Evolutionary conservation across 2,113 vertebrate genomes (phyloP).

Genomic region (Crotalus helleri): DNA sequence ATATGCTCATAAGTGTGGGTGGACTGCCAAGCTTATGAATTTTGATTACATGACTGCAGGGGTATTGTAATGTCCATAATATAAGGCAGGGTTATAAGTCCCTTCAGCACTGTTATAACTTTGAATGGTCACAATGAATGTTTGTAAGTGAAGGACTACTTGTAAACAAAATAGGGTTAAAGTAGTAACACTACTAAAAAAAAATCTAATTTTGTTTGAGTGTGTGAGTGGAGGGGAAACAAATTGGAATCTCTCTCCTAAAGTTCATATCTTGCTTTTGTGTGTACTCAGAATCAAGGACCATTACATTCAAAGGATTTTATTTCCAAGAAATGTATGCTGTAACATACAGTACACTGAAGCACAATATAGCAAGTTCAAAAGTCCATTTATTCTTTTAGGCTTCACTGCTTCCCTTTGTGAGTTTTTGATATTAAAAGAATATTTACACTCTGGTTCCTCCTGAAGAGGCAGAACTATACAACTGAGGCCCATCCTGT

Average conservation of each 20-base stretch:
- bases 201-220: background rate
- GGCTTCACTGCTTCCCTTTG: conserved; percentile 44
- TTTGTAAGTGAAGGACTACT: background rate
- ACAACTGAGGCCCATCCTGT: conserved; percentile 30
- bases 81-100: background rate
- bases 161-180: background rate
- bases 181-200: background rate
- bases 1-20: too few species aligned
- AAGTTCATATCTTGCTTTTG: background rate
- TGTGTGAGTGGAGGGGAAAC: background rate
- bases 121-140: background rate
- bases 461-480: conserved; percentile 33
- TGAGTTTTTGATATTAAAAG: conserved; percentile 46
- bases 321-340: background rate
- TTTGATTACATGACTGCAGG: too few species aligned
- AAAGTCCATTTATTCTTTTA: conserved; percentile 29
- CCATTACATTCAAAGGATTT: background rate
- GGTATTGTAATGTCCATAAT: background rate
- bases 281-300: conserved; percentile 24
- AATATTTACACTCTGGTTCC: conserved; percentile 44
- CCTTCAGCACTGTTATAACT: too few species aligned
- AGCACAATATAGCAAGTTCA: conserved; percentile 29
- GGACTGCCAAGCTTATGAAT: too few species aligned
- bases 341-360: conserved; percentile 21
- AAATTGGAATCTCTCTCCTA: background rate